Base-by-base conservation (phyloP, 2,888 invertebrate genomes). In the Lepeophtheirus nordmannii region DNA sequence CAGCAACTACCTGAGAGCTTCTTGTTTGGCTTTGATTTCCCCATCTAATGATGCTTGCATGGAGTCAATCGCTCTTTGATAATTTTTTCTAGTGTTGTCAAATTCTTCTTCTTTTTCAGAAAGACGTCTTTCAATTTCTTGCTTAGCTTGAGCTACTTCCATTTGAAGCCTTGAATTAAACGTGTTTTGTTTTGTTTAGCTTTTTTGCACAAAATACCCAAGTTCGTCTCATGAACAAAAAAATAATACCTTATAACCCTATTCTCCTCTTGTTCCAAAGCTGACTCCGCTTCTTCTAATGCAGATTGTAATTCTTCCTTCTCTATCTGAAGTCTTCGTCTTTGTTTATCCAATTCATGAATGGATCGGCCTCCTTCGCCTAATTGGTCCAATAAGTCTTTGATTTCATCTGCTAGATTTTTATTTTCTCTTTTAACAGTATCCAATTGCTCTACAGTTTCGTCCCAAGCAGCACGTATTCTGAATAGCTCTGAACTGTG, bases 241-340 rank as follows among this genome's bases (percentile, higher is more conserved):
- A 46, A 14, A 14, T n/a, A 2, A 14, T 46, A 46, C 53, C 53
- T 74, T 70, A 74, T 72, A 23, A 78, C 79, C 81, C 96, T 98
- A 85, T 96, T 96, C 80, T 98, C 98, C 79, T 98, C 98, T 79
- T 97, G 96, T 83, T 98, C 98, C 72, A 98, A 85, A 72, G 98
- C 97, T 69, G 94, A 86, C 79, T 98, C 98, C 73, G 98, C 98
- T 80, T 98, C 98, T 78, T 98, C 96, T 71, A 97, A 85, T 74
- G 96, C 96, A 70, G 94, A 92, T 80, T 98, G 97, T 74, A 98
- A 87, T 79, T 98, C 98, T 76, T 98, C 97, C 81, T 98, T 98
- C 81, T 98, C 98, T 78, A 94, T 88, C 41, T 62, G 62, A 76
- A 98, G 83, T 73, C 97, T 89, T 80, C 96, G 96, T 78, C 94